These are phyloP conservation scores for Mythimna impura DNA, from an alignment of 2,888 invertebrate genomes.

Conservation along the genomic window DNA sequence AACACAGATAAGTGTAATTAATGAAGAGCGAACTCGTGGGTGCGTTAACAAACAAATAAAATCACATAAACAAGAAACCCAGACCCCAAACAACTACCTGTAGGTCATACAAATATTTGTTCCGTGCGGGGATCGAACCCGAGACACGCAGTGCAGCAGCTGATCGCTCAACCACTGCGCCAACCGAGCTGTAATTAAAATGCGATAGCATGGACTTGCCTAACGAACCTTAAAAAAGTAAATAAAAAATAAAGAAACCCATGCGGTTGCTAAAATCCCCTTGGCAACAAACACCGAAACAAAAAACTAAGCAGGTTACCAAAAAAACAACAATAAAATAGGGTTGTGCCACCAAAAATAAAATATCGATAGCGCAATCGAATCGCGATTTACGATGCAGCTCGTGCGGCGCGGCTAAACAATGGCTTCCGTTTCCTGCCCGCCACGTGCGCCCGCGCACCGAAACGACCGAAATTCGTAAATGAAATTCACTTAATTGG, in stretches of 20 bases:
- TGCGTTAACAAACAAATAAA: no score
- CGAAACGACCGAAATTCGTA: constrained; percentile 56
- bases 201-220: background rate
- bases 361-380: constrained; percentile 70
- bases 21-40: no score
- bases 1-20: no score
- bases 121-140: no score
- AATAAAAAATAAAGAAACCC: background rate
- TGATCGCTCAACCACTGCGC: no score
- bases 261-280: constrained; percentile 9
- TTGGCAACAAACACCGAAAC: constrained; percentile 36
- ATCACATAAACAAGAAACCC: no score
- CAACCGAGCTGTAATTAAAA: no score
- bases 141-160: no score
- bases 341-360: constrained; percentile 56
- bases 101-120: no score
- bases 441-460: constrained; percentile 77
- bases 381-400: constrained; percentile 80
- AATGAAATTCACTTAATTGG: constrained; percentile 58
- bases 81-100: no score
- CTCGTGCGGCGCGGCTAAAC: constrained; percentile 75
- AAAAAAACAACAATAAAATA: constrained; percentile 36
- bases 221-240: background rate
- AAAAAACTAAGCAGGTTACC: constrained; percentile 18
- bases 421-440: constrained; percentile 87